Evolutionary conservation across 2,113 vertebrate genomes (phyloP).

Genomic region (Pedionomus torquatus): DNA sequence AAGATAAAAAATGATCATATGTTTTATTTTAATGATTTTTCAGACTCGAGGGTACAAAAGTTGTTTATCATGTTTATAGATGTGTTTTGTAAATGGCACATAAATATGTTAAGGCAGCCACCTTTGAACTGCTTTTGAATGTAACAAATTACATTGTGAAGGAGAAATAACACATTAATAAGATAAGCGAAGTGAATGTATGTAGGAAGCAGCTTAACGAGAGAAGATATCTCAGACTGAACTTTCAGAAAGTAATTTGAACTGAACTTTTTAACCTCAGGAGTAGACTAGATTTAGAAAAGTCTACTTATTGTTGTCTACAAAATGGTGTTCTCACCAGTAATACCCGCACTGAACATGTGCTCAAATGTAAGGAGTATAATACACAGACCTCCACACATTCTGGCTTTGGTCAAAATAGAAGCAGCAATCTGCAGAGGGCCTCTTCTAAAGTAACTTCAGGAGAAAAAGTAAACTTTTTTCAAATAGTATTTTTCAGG

Average conservation of each 20-base stretch:
- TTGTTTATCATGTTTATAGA: background rate
- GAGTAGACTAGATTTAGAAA: background rate
- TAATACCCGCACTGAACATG: background rate
- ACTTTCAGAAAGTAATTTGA: background rate
- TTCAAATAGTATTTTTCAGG: background rate
- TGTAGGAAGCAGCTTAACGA: background rate
- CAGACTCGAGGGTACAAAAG: background rate
- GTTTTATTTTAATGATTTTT: background rate
- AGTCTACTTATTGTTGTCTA: background rate
- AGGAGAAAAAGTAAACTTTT: background rate
- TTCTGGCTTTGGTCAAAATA: background rate
- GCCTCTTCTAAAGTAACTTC: background rate
- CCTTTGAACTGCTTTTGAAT: background rate
- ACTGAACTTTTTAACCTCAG: background rate
- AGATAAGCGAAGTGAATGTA: background rate
- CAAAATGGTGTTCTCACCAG: background rate
- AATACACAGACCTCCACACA: background rate
- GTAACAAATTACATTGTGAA: background rate
- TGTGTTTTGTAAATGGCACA: background rate
- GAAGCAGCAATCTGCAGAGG: background rate
- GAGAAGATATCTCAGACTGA: background rate
- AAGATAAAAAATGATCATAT: background rate
- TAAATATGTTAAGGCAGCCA: background rate
- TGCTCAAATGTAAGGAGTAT: background rate
- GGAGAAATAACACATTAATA: background rate